Base-by-base conservation (phyloP, 1,140 invertebrate genomes). In the Choristoneura fumiferana region DNA sequence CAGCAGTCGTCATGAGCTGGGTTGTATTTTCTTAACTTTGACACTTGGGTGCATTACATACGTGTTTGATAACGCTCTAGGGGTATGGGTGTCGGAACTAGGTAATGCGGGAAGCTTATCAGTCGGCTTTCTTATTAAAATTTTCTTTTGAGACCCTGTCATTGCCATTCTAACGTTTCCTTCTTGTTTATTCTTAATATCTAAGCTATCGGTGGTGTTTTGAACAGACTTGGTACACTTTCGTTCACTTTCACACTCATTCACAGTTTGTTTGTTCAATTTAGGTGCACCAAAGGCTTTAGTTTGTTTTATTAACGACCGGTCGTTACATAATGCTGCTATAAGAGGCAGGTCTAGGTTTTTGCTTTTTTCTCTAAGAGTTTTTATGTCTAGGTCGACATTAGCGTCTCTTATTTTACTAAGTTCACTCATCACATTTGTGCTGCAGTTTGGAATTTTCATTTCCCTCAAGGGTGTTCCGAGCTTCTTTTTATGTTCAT, bases 291-390 rank as follows among this genome's bases (percentile, higher is more conserved):
- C 94, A 71, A 95, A 95, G 9, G 95, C 95, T 83, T 96, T 96
- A 3, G 95, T 96, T 81, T 96, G 95, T 82, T 96, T 96, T 39
- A 96, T 81, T 59, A 96, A 87, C 36, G 95, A 95, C 22, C 94
- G 91, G 82, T 98, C 96, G 77, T 97, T 97, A 87, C 96, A 98
- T 49, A 98, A 89, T 3, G 96, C 96, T 36, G 95, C 95, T 73
- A 98, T 97, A 22, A 98, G 87, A 10, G 96, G 96, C 72, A 98
- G 88, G 84, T 97, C 96, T 63, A 97, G 85, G 71, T 96, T 95
- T 64, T 95, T 94, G 87, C 95, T 96, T 88, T 96, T 96, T 82
- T 97, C 95, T 29, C 96, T 91, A 36, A 97, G 86, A 38, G 94
- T 93, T 62, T 93, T 93, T 60, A 96, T 96, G 76, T 96, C 95